Conservation (phyloP, 2,797 vertebrate species). For the Masticophis lateralis region DNA sequence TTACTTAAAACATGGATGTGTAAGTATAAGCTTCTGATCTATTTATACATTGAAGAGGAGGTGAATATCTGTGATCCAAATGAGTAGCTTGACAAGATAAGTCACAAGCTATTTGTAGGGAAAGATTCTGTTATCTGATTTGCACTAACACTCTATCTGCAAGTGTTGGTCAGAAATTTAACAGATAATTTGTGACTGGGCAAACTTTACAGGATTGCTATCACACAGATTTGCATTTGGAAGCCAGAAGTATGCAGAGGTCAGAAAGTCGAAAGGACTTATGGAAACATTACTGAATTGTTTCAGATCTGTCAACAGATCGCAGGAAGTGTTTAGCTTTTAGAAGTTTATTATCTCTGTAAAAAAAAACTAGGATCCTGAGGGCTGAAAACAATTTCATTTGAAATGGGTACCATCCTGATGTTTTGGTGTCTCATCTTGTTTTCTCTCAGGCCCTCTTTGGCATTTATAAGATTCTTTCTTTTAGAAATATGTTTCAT, state of each 20-base stretch:
- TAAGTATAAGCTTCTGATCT: not conserved
- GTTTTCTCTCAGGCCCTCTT: not conserved
- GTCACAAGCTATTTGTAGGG: not conserved
- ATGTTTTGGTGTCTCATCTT: constrained; percentile 11
- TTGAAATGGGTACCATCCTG: constrained; percentile 8
- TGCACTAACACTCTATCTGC: constrained; percentile 31
- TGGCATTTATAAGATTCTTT: not conserved
- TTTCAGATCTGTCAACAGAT: constrained; percentile 48
- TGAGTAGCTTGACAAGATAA: not conserved
- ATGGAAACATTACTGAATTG: constrained; percentile 43
- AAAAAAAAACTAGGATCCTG: constrained; percentile 27
- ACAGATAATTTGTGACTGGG: constrained; percentile 40
- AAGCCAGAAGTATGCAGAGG: constrained; percentile 37
- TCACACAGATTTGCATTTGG: constrained; percentile 35
- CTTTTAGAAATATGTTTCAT: not conserved
- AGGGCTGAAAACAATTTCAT: constrained; percentile 16
- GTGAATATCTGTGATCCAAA: not conserved
- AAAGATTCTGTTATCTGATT: constrained; percentile 36
- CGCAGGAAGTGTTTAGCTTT: constrained; percentile 20
- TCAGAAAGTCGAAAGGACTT: constrained; percentile 50
- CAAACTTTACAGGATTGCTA: not conserved
- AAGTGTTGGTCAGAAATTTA: constrained; percentile 38
- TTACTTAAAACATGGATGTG: not conserved
- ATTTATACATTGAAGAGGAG: not conserved
- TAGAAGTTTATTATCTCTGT: constrained; percentile 50